Percentiles rank a stretch among this genome's conserved stretches.
These are phyloP conservation scores for Cartodere bifasciata DNA, from an alignment of 2,888 invertebrate genomes.

Conservation along the genomic window DNA sequence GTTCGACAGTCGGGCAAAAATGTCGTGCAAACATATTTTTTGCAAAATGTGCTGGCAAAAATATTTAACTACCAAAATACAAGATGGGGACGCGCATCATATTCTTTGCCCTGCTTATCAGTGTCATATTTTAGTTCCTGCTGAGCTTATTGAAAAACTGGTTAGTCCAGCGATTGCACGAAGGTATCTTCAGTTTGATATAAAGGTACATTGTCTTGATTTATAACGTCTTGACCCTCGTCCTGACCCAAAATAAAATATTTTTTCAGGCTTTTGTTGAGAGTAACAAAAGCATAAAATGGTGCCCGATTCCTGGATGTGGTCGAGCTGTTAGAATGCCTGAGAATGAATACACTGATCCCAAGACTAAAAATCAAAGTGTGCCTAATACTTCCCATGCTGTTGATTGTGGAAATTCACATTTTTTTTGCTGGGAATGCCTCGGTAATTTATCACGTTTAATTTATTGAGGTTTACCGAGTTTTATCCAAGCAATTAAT, in stretches of 20 bases:
- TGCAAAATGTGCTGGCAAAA: conserved; percentile 53
- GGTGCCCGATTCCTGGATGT: conserved; percentile 57
- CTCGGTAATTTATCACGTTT: conserved; percentile 27
- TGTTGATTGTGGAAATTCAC: conserved; percentile 57
- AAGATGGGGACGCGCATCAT: conserved; percentile 51
- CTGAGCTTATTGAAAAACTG: conserved; percentile 50
- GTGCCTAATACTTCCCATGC: conserved; percentile 41
- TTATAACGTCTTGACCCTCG: no score
- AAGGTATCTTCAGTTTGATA: conserved; percentile 54
- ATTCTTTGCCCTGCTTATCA: conserved; percentile 53
- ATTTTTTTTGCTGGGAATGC: conserved; percentile 56
- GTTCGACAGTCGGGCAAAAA: conserved; percentile 40
- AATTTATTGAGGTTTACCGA: neutral
- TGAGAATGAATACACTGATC: conserved; percentile 37
- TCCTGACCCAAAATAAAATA: conserved; percentile 1
- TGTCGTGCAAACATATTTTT: conserved; percentile 50
- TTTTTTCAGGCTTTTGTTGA: conserved; percentile 50
- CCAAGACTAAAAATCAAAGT: conserved; percentile 22
- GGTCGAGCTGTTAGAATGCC: conserved; percentile 51
- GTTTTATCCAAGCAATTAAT: conserved; percentile 2
- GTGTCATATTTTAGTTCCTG: conserved; percentile 50
- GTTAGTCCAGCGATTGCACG: conserved; percentile 54
- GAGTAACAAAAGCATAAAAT: conserved; percentile 54
- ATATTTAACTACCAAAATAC: conserved; percentile 51
- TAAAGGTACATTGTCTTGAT: conserved; percentile 48